phyloP scores from a whole-genome alignment of 2,113 vertebrate genomes.

The Globicephala melas region DNA sequence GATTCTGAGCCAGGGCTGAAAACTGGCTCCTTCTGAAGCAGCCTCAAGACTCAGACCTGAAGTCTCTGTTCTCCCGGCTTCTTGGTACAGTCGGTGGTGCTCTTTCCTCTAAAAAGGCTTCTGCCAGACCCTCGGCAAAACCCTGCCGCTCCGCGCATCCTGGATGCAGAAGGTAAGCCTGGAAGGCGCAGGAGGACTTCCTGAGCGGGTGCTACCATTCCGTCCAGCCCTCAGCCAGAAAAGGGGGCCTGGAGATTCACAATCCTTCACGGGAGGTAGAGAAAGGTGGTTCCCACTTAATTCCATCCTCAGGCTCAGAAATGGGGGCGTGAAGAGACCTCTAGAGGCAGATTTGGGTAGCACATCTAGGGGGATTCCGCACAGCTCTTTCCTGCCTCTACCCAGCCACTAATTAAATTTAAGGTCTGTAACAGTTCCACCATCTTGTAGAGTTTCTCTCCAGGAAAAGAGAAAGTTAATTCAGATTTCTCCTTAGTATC shows the following conservation, averaged over 20 bases:
- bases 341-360: not conserved
- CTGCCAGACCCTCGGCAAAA: not conserved
- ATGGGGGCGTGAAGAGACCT: not conserved
- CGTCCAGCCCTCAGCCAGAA: not conserved
- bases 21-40: not conserved
- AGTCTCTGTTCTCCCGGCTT: not conserved
- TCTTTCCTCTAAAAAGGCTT: not conserved
- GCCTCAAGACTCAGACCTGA: not conserved
- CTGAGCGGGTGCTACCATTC: not conserved
- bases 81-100: accelerated
- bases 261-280: not conserved
- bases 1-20: not conserved
- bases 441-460: not conserved
- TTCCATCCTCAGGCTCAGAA: not conserved
- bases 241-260: not conserved
- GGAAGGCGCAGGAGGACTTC: not conserved
- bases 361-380: not conserved
- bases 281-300: not conserved
- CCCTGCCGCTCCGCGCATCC: not conserved
- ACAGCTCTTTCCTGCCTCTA: not conserved
- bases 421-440: not conserved
- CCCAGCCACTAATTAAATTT: not conserved
- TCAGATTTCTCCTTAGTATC: not conserved
- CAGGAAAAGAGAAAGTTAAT: not conserved
- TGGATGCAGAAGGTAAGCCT: no score